Evolutionary conservation across 2,888 invertebrate species (phyloP).

Genomic region (Tipula lateralis): DNA sequence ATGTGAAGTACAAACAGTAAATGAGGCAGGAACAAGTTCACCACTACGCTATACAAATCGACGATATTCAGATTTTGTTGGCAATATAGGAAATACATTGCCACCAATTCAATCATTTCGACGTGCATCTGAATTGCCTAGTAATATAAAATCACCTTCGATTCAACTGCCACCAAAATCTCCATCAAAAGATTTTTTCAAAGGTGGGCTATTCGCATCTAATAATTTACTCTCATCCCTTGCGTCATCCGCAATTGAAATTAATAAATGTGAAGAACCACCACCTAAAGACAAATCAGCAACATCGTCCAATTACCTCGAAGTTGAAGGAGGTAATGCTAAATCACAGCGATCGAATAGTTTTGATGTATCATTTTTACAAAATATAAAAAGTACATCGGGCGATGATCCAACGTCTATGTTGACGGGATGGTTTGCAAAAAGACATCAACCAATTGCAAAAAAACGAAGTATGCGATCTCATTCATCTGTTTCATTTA

Average conservation of each 20-base stretch:
- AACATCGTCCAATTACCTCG: constrained; percentile 37
- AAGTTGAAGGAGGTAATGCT: constrained; percentile 40
- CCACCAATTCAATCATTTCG: constrained; percentile 57
- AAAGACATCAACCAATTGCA: constrained; percentile 71
- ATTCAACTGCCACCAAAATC: constrained; percentile 36
- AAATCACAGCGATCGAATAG: constrained; percentile 73
- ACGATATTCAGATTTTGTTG: constrained; percentile 70
- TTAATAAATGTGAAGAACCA: constrained; percentile 60
- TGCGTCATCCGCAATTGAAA: constrained; percentile 76
- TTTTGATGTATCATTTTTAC: constrained; percentile 73
- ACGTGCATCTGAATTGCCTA: constrained; percentile 71
- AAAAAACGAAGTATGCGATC: constrained; percentile 56
- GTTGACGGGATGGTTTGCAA: constrained; percentile 72
- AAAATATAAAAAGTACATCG: constrained; percentile 50
- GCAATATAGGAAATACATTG: constrained; percentile 38
- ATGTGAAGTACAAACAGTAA: constrained; percentile 76
- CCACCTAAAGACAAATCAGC: constrained; percentile 37
- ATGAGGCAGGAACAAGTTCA: constrained; percentile 56
- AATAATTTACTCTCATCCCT: constrained; percentile 54
- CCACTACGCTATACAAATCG: constrained; percentile 59
- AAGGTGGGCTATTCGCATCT: constrained; percentile 60
- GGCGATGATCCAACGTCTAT: constrained; percentile 51
- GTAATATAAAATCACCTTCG: constrained; percentile 43
- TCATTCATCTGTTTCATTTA: constrained; percentile 55
- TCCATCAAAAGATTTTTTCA: constrained; percentile 39